These are phyloP conservation scores for Dinocampus coccinellae DNA, from an alignment of 2,888 invertebrate species.

Conservation along the genomic window DNA sequence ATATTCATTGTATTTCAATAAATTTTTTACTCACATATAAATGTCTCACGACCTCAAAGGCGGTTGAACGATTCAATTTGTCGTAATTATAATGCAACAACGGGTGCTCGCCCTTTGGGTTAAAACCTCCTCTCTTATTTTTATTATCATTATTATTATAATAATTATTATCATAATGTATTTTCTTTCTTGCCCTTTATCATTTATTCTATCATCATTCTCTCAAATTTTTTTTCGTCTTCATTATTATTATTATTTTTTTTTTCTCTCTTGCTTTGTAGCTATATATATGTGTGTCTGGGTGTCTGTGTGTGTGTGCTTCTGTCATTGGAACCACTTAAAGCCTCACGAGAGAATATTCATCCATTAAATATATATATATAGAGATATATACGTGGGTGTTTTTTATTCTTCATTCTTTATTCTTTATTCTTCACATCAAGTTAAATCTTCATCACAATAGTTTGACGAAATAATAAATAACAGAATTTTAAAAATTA, in stretches of 20 bases:
- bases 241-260: no score
- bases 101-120: slow-evolving; percentile 20
- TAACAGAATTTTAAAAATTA: no score
- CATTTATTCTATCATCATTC: not conserved
- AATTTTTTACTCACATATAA: slow-evolving; percentile 31
- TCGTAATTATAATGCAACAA: slow-evolving; percentile 62
- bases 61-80: slow-evolving; percentile 62
- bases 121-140: slow-evolving; percentile 19
- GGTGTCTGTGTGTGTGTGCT: no score
- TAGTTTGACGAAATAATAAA: no score
- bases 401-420: not conserved
- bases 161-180: slow-evolving; percentile 40
- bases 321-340: slow-evolving; percentile 48
- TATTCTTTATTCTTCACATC: no score
- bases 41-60: slow-evolving; percentile 59
- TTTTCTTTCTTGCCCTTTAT: not conserved
- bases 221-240: no score
- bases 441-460: no score
- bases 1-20: not conserved
- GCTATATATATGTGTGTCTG: no score
- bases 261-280: slow-evolving; percentile 36
- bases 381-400: slow-evolving; percentile 1
- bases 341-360: slow-evolving; percentile 33
- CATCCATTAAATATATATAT: not conserved
- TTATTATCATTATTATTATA: slow-evolving; percentile 32